These are phyloP conservation scores for Batillaria attramentaria DNA, from an alignment of 1,140 invertebrate species.

Conservation along the genomic window DNA sequence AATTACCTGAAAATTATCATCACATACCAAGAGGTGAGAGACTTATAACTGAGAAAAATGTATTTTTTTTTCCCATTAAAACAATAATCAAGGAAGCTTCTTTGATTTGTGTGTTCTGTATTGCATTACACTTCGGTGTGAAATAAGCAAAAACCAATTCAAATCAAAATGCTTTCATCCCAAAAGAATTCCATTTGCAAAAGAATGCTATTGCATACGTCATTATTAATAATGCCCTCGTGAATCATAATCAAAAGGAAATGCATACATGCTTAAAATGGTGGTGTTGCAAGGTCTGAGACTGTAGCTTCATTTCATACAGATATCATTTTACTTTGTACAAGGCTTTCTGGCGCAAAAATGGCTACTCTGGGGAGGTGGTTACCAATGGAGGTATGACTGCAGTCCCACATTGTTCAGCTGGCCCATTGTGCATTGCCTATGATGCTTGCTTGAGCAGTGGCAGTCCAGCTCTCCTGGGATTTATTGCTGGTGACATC, in stretches of 20 bases:
- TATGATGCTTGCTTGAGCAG: slow-evolving; percentile 70
- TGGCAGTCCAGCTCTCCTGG: slow-evolving; percentile 70
- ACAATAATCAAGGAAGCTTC: background rate
- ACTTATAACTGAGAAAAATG: background rate
- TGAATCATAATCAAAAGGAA: no score
- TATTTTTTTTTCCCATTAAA: background rate
- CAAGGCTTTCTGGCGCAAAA: slow-evolving; percentile 71
- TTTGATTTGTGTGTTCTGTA: background rate
- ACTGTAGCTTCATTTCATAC: background rate
- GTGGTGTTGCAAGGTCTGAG: no score
- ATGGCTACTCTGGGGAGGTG: slow-evolving; percentile 71
- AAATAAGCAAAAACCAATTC: no score
- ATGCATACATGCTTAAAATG: no score
- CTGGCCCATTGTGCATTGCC: slow-evolving; percentile 68
- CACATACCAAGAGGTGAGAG: slow-evolving; percentile 67
- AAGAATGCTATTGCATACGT: no score
- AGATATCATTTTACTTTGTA: background rate
- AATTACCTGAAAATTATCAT: slow-evolving; percentile 70
- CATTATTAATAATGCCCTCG: no score
- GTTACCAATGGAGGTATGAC: slow-evolving; percentile 69
- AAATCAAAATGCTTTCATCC: no score
- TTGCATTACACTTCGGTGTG: slow-evolving; percentile 6
- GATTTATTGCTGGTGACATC: slow-evolving; percentile 70
- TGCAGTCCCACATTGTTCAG: slow-evolving; percentile 49
- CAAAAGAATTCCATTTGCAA: no score